Conservation (phyloP, 2,797 vertebrate species). For the Tarsius wallacei region DNA sequence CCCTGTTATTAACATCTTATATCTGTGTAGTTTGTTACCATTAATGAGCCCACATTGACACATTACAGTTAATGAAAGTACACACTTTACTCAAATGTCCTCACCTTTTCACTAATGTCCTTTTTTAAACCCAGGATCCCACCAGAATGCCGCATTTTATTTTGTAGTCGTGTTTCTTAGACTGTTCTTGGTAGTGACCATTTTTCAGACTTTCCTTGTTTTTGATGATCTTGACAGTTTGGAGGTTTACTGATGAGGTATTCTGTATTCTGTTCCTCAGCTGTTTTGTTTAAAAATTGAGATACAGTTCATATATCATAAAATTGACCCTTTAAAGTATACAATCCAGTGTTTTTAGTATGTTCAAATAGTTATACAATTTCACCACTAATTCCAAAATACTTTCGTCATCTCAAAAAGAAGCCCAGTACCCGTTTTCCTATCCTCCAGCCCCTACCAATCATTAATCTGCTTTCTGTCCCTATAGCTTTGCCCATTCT, state of each 20-base stretch:
- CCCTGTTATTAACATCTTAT: neutral
- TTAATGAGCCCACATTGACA: neutral
- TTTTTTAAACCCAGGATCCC: neutral
- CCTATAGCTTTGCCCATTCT: neutral
- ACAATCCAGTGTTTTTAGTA: constrained; percentile 13
- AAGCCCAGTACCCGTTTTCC: neutral
- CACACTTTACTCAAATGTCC: neutral
- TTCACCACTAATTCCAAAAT: constrained; percentile 24
- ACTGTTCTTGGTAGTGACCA: neutral
- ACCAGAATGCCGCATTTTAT: neutral
- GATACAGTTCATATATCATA: constrained; percentile 2
- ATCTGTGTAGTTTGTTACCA: neutral
- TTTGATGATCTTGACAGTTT: neutral
- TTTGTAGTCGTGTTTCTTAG: neutral
- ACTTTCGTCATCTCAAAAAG: neutral
- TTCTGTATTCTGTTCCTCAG: neutral
- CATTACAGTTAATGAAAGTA: neutral
- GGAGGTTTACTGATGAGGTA: constrained; percentile 30
- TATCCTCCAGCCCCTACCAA: neutral
- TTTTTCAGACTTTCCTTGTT: neutral
- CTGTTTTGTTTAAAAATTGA: constrained; percentile 46
- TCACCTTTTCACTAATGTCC: neutral
- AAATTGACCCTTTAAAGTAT: constrained; percentile 20
- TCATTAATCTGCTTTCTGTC: neutral
- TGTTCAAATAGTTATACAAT: neutral